Conservation (phyloP, 37 sponge, comb jelly and placozoan genomes). For the Geodia barretti region DNA sequence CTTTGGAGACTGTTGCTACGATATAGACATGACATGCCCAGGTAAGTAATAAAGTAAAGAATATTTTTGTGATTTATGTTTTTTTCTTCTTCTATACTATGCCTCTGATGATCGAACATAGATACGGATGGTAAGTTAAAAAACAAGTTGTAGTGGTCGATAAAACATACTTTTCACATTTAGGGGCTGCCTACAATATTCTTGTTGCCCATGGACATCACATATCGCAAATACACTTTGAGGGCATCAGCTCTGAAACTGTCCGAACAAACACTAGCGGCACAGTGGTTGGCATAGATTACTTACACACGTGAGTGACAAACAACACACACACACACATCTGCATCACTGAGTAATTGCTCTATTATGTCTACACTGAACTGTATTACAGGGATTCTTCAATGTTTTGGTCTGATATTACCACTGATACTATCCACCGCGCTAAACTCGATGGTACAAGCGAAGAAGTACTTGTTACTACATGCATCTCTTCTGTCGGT, state of each 20-base stretch:
- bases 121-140: not conserved
- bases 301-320: not conserved
- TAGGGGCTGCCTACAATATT: not conserved
- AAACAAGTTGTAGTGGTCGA: too few species aligned
- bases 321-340: too few species aligned
- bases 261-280: not conserved
- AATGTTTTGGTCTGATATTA: not conserved
- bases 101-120: not conserved
- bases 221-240: not conserved
- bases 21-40: constrained; percentile 10
- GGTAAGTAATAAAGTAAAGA: not conserved
- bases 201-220: not conserved
- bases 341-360: too few species aligned
- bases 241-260: not conserved
- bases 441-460: not conserved
- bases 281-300: not conserved
- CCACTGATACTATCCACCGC: not conserved
- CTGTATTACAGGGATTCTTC: not conserved
- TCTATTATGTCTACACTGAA: too few species aligned
- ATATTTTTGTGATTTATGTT: not conserved
- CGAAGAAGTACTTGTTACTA: not conserved
- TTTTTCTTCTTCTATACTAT: too few species aligned
- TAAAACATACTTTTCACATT: too few species aligned
- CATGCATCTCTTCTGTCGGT: not conserved
- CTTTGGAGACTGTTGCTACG: constrained; percentile 33